phyloP scores from a whole-genome alignment of 2,888 invertebrate species.

The Girardia tigrina region DNA sequence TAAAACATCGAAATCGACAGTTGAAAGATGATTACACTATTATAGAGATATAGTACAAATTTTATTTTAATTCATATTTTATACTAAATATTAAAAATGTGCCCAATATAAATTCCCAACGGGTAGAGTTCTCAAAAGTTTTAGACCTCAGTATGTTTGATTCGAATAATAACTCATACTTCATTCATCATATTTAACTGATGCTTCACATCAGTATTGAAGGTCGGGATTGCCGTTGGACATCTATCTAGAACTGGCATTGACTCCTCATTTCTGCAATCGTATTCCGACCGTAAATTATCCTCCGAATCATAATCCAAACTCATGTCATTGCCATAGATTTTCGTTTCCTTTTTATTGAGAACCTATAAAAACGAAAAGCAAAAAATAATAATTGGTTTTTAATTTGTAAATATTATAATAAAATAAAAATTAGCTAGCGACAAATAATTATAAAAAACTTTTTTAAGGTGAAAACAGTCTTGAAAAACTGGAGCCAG shows the following conservation, averaged over 20 bases:
- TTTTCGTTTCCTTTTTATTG: not conserved
- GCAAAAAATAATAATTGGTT: not conserved
- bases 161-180: too few species aligned
- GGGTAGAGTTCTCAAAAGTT: too few species aligned
- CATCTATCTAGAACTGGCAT: not conserved
- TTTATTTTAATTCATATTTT: too few species aligned
- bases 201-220: not conserved
- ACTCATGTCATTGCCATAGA: not conserved
- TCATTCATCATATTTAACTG: not conserved
- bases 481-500: not conserved
- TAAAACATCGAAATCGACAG: too few species aligned
- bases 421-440: not conserved
- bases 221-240: not conserved
- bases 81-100: too few species aligned
- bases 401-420: too few species aligned
- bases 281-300: not conserved
- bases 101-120: too few species aligned
- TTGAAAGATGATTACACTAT: too few species aligned
- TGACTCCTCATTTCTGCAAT: not conserved
- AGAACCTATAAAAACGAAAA: not conserved
- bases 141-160: too few species aligned
- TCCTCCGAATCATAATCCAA: not conserved
- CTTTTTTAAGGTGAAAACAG: not conserved
- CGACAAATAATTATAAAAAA: not conserved
- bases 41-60: too few species aligned